Evolutionary conservation across 37 sponge, comb jelly and placozoan genomes (phyloP), one percentile per base, ranked within the genome.

Genomic region (Diacarnus erythraeanus): DNA sequence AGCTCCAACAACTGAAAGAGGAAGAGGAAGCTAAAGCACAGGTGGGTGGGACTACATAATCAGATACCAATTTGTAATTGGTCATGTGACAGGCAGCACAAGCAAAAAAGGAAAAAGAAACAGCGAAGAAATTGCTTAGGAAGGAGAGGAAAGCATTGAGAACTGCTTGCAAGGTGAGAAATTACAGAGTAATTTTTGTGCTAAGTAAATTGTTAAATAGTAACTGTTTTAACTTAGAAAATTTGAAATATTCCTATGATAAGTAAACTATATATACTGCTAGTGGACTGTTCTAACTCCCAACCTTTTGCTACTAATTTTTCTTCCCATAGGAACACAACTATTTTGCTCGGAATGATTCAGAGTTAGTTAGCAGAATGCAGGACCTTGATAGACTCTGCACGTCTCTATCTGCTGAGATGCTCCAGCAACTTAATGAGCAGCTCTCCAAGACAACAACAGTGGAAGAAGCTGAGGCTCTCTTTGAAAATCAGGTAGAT

Each of bases 141-240:
- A 89, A 63, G 41, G 92, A 89, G 69, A 83, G 94, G 35, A 97
- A 97, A 72, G 47, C 64, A 3, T 77, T 97, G 12, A 69, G 93
- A 79, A 64, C 79, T 38, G 71, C 80, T 10, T 91, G 92, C 64
- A 81, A 87, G 59, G 93, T 93, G 18, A 25, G 88, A 31, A 15
- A 18, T 38, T 64, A 33, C 2, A 3, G n/a, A n/a, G n/a, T n/a
- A n/a, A n/a, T n/a, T n/a, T n/a, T n/a, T n/a, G n/a, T n/a, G n/a
- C n/a, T n/a, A n/a, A n/a, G n/a, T n/a, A n/a, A n/a, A n/a, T n/a
- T n/a, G n/a, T n/a, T n/a, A n/a, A n/a, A n/a, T n/a, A n/a, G n/a
- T n/a, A n/a, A n/a, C n/a, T n/a, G n/a, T n/a, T n/a, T n/a, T n/a
- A n/a, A n/a, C n/a, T n/a, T n/a, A n/a, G n/a, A n/a, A n/a, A n/a